Evolutionary conservation across 2,888 invertebrate genomes (phyloP).

Genomic region (Drosophila anceps): DNA sequence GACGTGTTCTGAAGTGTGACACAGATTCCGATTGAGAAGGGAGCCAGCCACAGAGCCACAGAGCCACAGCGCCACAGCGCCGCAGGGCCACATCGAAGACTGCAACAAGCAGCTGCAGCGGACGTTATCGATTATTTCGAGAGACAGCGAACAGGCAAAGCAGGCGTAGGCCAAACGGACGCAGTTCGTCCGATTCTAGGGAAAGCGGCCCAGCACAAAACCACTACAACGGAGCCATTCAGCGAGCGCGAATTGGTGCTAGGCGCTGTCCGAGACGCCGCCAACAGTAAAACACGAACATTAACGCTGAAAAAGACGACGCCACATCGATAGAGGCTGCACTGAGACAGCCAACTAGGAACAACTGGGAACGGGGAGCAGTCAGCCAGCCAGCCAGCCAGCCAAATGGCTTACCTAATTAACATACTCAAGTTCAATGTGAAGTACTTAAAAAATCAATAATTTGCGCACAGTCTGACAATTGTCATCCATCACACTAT

Average conservation of each 20-base stretch:
- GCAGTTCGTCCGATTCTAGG: slow-evolving; percentile 47
- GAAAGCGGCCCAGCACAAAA: slow-evolving; percentile 74
- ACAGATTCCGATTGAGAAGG: slow-evolving; percentile 34
- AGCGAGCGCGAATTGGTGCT: slow-evolving; percentile 75
- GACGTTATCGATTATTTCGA: slow-evolving; percentile 30
- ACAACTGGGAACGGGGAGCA: not conserved
- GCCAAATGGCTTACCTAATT: slow-evolving; percentile 83
- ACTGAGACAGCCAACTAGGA: not conserved
- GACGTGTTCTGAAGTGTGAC: slow-evolving; percentile 29
- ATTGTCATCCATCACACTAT: slow-evolving; percentile 13
- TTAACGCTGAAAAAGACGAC: slow-evolving; percentile 82
- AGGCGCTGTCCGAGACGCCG: slow-evolving; percentile 83
- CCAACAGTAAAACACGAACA: slow-evolving; percentile 74
- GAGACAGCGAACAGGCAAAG: not conserved
- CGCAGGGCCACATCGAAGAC: slow-evolving; percentile 3
- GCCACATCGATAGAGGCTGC: slow-evolving; percentile 84
- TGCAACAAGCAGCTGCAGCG: slow-evolving; percentile 11
- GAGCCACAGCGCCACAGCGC: not conserved
- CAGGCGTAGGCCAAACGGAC: slow-evolving; percentile 18
- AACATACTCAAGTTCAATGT: slow-evolving; percentile 84
- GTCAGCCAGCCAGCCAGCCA: slow-evolving; percentile 3
- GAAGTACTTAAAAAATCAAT: slow-evolving; percentile 84
- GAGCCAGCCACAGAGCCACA: slow-evolving; percentile 17
- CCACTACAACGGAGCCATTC: slow-evolving; percentile 85
- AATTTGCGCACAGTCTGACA: slow-evolving; percentile 52